Conservation (phyloP, 2,113 vertebrate genomes). For the Neodontobutis hainanensis region DNA sequence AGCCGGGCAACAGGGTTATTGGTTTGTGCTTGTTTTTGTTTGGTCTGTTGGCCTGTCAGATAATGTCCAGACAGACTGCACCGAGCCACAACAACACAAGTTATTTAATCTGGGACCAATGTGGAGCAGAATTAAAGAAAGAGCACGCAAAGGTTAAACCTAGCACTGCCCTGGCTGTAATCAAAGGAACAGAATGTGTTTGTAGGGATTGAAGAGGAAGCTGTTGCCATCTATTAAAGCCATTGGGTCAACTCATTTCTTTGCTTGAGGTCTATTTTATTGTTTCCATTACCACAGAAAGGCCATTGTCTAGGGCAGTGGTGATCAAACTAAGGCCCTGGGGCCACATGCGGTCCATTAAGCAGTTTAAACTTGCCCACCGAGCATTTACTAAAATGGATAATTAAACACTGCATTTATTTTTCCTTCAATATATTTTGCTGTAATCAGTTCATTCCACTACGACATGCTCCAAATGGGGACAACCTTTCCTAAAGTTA, state of each 20-base stretch:
- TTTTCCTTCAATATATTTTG: too few relatives aligned
- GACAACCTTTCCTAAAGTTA: too few relatives aligned
- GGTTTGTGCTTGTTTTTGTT: slow-evolving; percentile 58
- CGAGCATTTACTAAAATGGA: too few relatives aligned
- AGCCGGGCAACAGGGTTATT: slow-evolving; percentile 43
- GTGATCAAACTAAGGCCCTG: too few relatives aligned
- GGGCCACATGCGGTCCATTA: too few relatives aligned
- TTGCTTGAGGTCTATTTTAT: too few relatives aligned
- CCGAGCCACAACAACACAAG: slow-evolving; percentile 24
- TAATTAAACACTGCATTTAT: too few relatives aligned
- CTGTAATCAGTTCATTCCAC: too few relatives aligned
- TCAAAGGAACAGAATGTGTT: neutral
- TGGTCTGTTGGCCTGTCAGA: slow-evolving; percentile 49
- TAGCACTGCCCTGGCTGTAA: neutral
- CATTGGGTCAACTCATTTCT: neutral
- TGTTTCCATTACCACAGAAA: too few relatives aligned
- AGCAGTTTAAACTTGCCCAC: too few relatives aligned
- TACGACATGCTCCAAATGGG: too few relatives aligned
- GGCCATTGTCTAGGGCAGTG: too few relatives aligned
- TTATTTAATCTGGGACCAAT: slow-evolving; percentile 32
- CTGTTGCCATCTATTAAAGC: neutral
- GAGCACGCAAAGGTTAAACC: slow-evolving; percentile 8
- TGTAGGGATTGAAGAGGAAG: neutral
- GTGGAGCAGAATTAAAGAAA: slow-evolving; percentile 24
- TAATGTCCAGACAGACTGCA: slow-evolving; percentile 34